Evolutionary conservation across 2,797 vertebrate species (phyloP), one percentile per base, ranked within the genome.

Genomic region (Muscicapa comitata): DNA sequence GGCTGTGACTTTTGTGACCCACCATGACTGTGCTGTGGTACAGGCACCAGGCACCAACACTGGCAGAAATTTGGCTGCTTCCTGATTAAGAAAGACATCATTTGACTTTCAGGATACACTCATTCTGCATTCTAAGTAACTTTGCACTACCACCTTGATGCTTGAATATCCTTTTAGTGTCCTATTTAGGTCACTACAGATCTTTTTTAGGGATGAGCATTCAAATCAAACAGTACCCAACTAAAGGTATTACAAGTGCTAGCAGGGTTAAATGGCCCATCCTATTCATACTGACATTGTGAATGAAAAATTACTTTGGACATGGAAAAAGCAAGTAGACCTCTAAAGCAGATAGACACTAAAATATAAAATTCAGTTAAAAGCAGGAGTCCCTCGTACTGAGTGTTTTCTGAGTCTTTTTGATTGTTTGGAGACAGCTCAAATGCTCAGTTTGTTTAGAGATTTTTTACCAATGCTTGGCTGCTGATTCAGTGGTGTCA

Each of bases 1-100:
- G 35, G 20, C 11, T 0, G 0, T 35, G 55, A 31, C 11, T 35
- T 68, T 70, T 35, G 25, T 61, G 72, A 68, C 8, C 13, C 40
- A 33, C 33, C 16, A 53, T 17, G 11, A 10, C 19, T 33, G 19
- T 0, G 0, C 33, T 25, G 33, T 17, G 29, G 24, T 20, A 18
- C 55, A 70, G 13, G 13, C 33, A 61, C 7, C 48, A 35, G 28
- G 17, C 40, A 59, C 10, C n/a, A 59, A 17, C 45, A 18, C 28
- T 18, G 12, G 8, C 24, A 20, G 19, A 33, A 40, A 70, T 54
- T 35, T 61, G 40, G 29, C 20, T 61, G 17, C 33, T 47, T 29
- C 17, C 20, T 70, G 25, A 12, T 33, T 54, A 47, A 17, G 48
- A 62, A 47, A 26, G 17, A 26, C 9, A 47, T 31, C 2, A 21